These are phyloP conservation scores for Aspidoscelis tigris DNA, from an alignment of 2,113 vertebrate species.

Conservation along the genomic window DNA sequence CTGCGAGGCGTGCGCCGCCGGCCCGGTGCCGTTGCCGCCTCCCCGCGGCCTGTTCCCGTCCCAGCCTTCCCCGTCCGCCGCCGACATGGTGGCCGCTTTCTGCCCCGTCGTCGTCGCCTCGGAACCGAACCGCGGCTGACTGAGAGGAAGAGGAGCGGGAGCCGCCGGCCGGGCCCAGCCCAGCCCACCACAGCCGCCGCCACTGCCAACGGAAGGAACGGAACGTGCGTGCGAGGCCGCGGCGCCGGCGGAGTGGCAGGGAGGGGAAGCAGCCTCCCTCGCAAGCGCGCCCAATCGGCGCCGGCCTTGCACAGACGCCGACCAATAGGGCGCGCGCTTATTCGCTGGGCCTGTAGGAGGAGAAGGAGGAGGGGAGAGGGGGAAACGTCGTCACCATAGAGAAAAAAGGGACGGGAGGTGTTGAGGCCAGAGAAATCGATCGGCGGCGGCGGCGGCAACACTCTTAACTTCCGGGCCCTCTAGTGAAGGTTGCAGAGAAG, in stretches of 20 bases:
- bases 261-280: conserved; percentile 38
- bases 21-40: conserved; percentile 62
- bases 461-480: background rate
- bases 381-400: fast-evolving
- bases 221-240: background rate
- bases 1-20: conserved; percentile 53
- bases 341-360: conserved; percentile 57
- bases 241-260: conserved; percentile 30
- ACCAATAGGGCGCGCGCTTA: conserved; percentile 74
- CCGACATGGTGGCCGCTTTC: conserved; percentile 65
- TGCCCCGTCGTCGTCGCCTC: no score
- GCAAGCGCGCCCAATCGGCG: conserved; percentile 53
- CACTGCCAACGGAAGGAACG: conserved; percentile 15
- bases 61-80: conserved; percentile 69
- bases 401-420: background rate
- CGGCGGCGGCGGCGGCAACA: background rate
- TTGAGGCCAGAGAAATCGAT: conserved; percentile 50
- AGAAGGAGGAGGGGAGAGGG: conserved; percentile 34
- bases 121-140: conserved; percentile 3
- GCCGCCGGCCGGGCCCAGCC: background rate
- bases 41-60: conserved; percentile 70
- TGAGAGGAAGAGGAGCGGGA: no score
- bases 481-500: no score
- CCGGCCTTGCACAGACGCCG: background rate
- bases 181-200: conserved; percentile 37